Base-by-base conservation (phyloP, 2,888 invertebrate genomes). In the Palloptera scutellata region DNA sequence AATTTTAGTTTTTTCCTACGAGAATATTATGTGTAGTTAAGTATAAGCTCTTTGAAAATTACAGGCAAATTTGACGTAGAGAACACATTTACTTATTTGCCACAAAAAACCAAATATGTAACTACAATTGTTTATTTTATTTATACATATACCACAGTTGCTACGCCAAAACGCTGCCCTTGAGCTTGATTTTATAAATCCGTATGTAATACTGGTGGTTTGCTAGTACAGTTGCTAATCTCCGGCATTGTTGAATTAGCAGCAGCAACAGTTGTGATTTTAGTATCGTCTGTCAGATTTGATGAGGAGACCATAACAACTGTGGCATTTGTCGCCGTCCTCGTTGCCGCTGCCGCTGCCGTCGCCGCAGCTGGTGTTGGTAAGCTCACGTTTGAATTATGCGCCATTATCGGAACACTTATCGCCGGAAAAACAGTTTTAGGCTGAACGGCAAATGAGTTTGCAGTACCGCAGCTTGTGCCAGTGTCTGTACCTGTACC, bases 151-250 rank as follows among this genome's bases (percentile, higher is more conserved):
- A 69, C 69, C 15, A 69, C 55, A 19, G 69, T 69, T 40, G 64
- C 68, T 6, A 60, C 40, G 54, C 53, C 59, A 20, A 13, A 51
- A 30, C 55, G 52, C n/a, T 52, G 61, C 51, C 61, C 61, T 45
- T 30, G 20, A 17, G 66, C 66, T 57, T 54, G 30, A 17, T 77
- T 74, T 82, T 83, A 83, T 81, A 83, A 81, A 64, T 83, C 82
- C 19, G 83, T 83, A 61, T 83, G 83, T 42, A 83, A 73, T 1
- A 83, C 82, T 0, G 82, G 79, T 3, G 80, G 78, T 61, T 78
- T 79, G 62, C 72, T 74, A 13, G 73, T 75, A 40, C 64, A 61
- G n/a, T 68, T 63, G 0, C 57, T 58, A 11, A 57, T 60, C 52
- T 52, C 65, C 2, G 60, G 62, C 15, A 6, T 42, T 0, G 54